A percentile compares a stretch with the other conserved stretches of the same genome.
Conservation (phyloP, 2,888 invertebrate genomes). For the Hypsopygia costalis region DNA sequence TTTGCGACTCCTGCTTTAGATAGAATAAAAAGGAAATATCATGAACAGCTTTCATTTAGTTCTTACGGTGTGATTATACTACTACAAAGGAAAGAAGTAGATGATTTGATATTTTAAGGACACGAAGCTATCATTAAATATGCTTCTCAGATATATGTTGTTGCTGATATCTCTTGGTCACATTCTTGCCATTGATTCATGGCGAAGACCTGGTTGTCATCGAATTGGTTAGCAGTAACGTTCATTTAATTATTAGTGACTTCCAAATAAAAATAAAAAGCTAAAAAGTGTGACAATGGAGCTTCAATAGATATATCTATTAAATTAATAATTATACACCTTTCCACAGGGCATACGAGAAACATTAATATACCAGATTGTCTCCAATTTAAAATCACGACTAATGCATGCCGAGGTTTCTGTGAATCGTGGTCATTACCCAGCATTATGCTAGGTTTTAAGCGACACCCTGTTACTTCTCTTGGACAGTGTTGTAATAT, state of each 20-base stretch:
- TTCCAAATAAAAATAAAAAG: too few species aligned
- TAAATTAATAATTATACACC: too few species aligned
- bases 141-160: conserved; percentile 53
- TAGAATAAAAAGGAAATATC: neutral
- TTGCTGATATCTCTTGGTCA: conserved; percentile 49
- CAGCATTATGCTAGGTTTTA: conserved; percentile 79
- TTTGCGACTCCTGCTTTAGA: neutral
- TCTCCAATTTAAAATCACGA: conserved; percentile 90
- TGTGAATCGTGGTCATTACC: conserved; percentile 94
- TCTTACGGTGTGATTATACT: neutral
- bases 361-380: conserved; percentile 91
- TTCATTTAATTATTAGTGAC: too few species aligned
- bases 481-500: conserved; percentile 95
- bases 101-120: neutral
- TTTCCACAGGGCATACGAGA: conserved; percentile 85
- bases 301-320: too few species aligned
- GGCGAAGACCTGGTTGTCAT: conserved; percentile 90
- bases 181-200: conserved; percentile 70
- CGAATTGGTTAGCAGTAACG: conserved; percentile 84
- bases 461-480: conserved; percentile 85
- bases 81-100: too few species aligned
- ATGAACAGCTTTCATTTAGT: neutral
- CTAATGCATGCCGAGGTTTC: conserved; percentile 93
- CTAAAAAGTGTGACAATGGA: too few species aligned
- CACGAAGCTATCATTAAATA: conserved; percentile 20